Evolutionary conservation across 2,113 vertebrate genomes (phyloP).

Genomic region (Brachyhypopomus gauderio): DNA sequence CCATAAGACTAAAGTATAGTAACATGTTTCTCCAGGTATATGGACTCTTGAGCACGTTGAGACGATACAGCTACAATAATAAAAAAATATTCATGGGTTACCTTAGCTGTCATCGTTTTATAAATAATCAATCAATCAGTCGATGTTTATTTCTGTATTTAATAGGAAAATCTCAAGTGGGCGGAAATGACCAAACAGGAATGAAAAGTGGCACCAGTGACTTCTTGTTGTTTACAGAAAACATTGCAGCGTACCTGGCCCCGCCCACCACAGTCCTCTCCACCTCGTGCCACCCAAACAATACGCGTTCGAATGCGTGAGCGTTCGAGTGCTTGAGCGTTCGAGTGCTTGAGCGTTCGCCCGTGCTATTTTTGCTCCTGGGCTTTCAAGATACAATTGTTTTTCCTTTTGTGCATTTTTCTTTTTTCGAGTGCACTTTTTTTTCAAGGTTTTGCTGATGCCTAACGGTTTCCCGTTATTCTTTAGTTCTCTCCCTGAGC

Average conservation of each 20-base stretch:
- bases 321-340: conserved; percentile 51
- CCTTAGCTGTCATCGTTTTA: background rate
- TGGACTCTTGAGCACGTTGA: background rate
- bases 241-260: conserved; percentile 49
- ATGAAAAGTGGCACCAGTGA: conserved; percentile 25
- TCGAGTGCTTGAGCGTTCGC: conserved; percentile 53
- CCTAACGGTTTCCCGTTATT: conserved; percentile 93
- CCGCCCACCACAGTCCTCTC: background rate
- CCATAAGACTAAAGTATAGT: background rate
- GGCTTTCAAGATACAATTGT: conserved; percentile 86
- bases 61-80: background rate
- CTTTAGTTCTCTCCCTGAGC: conserved; percentile 74
- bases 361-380: conserved; percentile 80
- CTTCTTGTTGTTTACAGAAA: conserved; percentile 47
- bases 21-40: too few species aligned
- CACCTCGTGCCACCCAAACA: conserved; percentile 31
- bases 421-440: conserved; percentile 64
- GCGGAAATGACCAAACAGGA: conserved; percentile 39
- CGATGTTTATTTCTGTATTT: conserved; percentile 26
- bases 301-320: conserved; percentile 36
- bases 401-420: conserved; percentile 66
- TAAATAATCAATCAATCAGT: conserved; percentile 21
- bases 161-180: conserved; percentile 26
- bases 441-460: conserved; percentile 82
- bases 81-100: background rate